phyloP scores from a whole-genome alignment of 2,888 invertebrate species.

The Zygothrica quintamaculata region DNA sequence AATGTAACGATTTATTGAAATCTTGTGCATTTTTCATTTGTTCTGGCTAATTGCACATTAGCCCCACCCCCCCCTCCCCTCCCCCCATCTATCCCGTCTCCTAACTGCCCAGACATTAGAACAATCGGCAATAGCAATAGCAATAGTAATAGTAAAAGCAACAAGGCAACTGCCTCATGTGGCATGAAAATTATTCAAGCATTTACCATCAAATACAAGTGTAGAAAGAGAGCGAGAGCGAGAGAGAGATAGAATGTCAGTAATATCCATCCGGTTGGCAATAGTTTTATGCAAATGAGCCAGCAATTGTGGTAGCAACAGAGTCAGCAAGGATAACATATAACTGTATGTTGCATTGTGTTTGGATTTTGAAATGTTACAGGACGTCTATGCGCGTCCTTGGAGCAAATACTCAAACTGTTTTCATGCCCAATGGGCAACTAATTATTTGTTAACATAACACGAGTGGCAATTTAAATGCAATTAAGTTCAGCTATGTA shows the following conservation, averaged over 20 bases:
- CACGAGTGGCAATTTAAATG: slow-evolving; percentile 81
- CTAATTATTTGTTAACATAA: slow-evolving; percentile 82
- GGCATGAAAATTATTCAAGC: slow-evolving; percentile 18
- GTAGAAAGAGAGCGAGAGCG: too few species aligned
- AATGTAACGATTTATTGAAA: slow-evolving; percentile 55
- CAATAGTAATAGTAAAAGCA: too few species aligned
- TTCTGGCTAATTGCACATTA: slow-evolving; percentile 42
- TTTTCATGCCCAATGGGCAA: slow-evolving; percentile 73
- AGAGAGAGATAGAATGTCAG: too few species aligned
- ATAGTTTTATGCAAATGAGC: slow-evolving; percentile 70
- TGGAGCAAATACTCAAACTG: slow-evolving; percentile 47
- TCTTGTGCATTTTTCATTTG: slow-evolving; percentile 56
- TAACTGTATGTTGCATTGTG: too few species aligned
- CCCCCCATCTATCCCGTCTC: too few species aligned
- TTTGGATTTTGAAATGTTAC: slow-evolving; percentile 58
- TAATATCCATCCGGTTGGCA: slow-evolving; percentile 23
- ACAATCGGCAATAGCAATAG: slow-evolving; percentile 12
- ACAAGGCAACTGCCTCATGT: slow-evolving; percentile 37
- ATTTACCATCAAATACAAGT: slow-evolving; percentile 12
- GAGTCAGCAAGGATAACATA: slow-evolving; percentile 20
- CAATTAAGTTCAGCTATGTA: slow-evolving; percentile 62
- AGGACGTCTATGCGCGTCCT: slow-evolving; percentile 34
- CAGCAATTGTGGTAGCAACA: too few species aligned
- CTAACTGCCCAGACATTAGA: too few species aligned
- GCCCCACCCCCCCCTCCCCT: slow-evolving; percentile 12